phyloP scores from a whole-genome alignment of 2,113 vertebrate species.

The Bubo blakistoni region DNA sequence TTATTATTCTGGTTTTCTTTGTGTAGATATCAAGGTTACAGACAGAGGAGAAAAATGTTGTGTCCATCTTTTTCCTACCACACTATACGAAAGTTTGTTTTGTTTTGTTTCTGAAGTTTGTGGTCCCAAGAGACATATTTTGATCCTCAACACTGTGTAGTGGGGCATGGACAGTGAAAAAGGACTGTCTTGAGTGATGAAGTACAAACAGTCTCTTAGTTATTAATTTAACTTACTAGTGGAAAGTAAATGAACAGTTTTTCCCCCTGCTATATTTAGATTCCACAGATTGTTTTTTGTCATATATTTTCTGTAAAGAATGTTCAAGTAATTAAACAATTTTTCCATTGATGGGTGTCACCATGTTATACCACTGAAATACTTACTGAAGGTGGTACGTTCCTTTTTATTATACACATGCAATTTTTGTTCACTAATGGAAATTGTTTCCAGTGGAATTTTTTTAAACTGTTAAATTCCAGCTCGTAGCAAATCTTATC shows the following conservation, averaged over 20 bases:
- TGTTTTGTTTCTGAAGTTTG: not conserved
- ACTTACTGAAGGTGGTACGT: not conserved
- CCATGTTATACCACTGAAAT: not conserved
- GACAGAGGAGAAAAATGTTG: not conserved
- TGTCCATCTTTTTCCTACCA: not conserved
- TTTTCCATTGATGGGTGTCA: not conserved
- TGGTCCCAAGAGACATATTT: not conserved
- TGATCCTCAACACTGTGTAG: not conserved
- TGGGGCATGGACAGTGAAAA: not conserved
- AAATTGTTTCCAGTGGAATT: not conserved
- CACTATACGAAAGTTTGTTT: not conserved
- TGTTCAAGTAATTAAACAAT: not conserved
- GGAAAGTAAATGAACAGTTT: not conserved
- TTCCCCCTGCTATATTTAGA: fast-evolving
- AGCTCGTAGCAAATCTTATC: not conserved
- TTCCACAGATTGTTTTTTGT: not conserved
- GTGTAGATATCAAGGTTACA: not conserved
- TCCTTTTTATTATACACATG: not conserved
- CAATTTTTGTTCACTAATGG: not conserved
- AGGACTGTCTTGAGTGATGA: not conserved
- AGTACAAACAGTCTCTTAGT: not conserved
- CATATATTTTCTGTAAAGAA: not conserved
- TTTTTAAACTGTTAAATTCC: fast-evolving
- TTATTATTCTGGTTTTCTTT: not conserved
- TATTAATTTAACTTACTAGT: not conserved